Evolutionary conservation across 2,113 vertebrate genomes (phyloP).

Genomic region (Lonchura striata): DNA sequence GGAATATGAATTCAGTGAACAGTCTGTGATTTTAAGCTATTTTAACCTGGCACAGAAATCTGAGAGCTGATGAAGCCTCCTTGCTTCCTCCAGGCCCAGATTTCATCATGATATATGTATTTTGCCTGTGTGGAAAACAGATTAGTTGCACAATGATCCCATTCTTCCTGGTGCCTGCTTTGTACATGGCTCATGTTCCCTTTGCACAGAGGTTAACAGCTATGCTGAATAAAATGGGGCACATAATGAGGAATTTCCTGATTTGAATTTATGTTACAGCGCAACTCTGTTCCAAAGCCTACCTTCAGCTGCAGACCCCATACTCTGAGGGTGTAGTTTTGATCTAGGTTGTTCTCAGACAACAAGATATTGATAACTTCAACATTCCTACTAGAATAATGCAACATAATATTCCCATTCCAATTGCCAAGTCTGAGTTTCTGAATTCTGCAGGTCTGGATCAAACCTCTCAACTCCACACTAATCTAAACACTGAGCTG

Average conservation of each 20-base stretch:
- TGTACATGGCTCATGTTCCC: neutral
- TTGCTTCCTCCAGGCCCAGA: neutral
- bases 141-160: neutral
- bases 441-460: neutral
- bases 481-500: neutral
- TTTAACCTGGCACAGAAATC: neutral
- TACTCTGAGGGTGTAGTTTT: neutral
- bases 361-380: neutral
- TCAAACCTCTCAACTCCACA: neutral
- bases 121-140: neutral
- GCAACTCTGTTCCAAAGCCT: neutral
- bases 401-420: neutral
- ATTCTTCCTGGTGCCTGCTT: neutral
- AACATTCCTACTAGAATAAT: neutral
- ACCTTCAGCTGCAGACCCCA: neutral
- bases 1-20: neutral
- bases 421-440: neutral
- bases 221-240: neutral
- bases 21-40: neutral
- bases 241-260: neutral
- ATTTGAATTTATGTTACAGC: neutral
- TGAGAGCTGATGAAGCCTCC: neutral
- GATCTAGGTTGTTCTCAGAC: neutral
- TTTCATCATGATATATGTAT: rapidly evolving
- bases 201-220: neutral